Evolutionary conservation across 2,888 invertebrate genomes (phyloP), one percentile per base, ranked within the genome.

Genomic region (Sisyra nigra): DNA sequence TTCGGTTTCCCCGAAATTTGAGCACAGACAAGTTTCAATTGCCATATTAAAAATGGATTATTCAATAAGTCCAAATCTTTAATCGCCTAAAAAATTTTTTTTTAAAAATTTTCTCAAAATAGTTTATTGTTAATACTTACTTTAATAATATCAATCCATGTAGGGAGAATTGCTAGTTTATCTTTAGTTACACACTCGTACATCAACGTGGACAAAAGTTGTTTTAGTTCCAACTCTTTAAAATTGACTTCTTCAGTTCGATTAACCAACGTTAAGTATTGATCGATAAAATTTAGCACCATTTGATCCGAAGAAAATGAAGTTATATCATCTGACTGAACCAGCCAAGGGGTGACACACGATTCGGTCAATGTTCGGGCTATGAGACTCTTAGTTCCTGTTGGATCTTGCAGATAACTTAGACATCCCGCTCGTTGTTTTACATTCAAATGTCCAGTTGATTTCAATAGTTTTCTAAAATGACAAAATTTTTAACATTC

Each of bases 351-450:
- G 52, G 74, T 70, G 40, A 73, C 63, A 47, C 71, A 69, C 51
- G 84, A 82, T 24, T 81, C 72, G 0, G 86, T 86, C n/a, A 87
- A 60, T 0, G 83, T 80, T 53, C 82, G 80, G 0, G 86, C 84
- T 40, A 87, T 64, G 43, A 87, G 69, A 49, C 82, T 83, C 55
- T 80, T 75, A 55, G 80, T 78, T 2, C 87, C 84, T 52, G 75
- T 67, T 1, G 89, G 89, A 66, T 93, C 92, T 58, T 84, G 84
- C 13, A 75, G 62, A 61, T 92, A 87, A 0, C 91, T 85, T 6
- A 92, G 68, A 54, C 88, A 87, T 9, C 92, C 92, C 2, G 87
- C 88, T 50, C 85, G 74, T 56, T 89, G 88, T 57, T 93, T 92
- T 10, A 93, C 83, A 56, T 83, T 81, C 32, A 93, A 68, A 35